Evolutionary conservation across 2,797 vertebrate species (phyloP), one percentile per base, ranked within the genome.

Genomic region (Chiroxiphia lanceolata): DNA sequence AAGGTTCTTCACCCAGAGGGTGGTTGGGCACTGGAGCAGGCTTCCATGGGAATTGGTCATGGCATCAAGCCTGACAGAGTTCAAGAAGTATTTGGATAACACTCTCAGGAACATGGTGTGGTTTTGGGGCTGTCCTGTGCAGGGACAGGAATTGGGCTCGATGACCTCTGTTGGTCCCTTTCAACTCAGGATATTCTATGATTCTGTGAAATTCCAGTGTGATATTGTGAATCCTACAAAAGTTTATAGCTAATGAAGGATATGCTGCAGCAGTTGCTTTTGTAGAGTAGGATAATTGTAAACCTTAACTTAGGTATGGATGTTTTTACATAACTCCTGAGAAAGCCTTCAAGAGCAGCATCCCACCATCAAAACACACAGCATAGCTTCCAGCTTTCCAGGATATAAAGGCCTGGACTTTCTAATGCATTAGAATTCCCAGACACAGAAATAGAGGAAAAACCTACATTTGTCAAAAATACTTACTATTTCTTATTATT

Each of bases 31-130:
- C 26, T 90, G 53, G 47, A 54, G 34, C 19, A 50, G 34, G 26
- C 47, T 50, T 34, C 19, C 65, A 14, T 14, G 13, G n/a, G 20
- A 69, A 69, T n/a, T 50, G 47, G n/a, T 38, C 47, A 50, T 9
- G 10, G 13, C 40, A 67, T 34, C 11, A 48, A 79, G 47, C 60
- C 34, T 72, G 31, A 8, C 40, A 54, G 27, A 54, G 42, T n/a
- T 85, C 47, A n/a, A 25, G 22, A 61, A 25, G 10, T 18, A 8
- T 67, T 72, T 48, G 54, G 33, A 8, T 20, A 61, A 5, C 19
- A 18, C 16, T 67, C 65, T 48, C 16, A 38, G 27, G 16, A 54
- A 18, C 0, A 0, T 60, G 18, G 8, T 40, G n/a, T 19, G 11
- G 40, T 74, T 47, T 74, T 23, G 31, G 8, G 22, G 6, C 15